A percentile compares a stretch with the other conserved stretches of the same genome.
These are phyloP conservation scores for Arenaria interpres DNA, from an alignment of 2,113 vertebrate species.

Conservation along the genomic window DNA sequence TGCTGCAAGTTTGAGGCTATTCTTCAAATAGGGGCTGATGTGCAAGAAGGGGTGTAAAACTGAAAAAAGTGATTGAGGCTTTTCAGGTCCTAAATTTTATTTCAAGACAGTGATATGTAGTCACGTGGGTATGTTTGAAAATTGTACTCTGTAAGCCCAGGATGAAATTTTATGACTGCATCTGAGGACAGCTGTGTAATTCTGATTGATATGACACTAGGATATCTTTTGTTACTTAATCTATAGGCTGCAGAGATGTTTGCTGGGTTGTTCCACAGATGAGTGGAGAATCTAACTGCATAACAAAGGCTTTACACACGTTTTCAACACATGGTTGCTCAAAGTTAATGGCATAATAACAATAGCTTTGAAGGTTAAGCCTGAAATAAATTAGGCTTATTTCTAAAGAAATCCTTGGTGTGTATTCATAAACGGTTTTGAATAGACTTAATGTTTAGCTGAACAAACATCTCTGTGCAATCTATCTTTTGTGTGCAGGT, in stretches of 20 bases:
- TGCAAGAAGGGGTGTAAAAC: background rate
- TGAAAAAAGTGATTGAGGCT: background rate
- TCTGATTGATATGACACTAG: background rate
- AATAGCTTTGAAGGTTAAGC: constrained; percentile 7
- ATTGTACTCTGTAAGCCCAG: background rate
- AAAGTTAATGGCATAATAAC: background rate
- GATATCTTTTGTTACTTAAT: background rate
- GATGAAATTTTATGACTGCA: background rate
- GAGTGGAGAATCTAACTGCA: background rate
- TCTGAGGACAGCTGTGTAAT: background rate
- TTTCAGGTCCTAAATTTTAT: background rate
- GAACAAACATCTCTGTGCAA: background rate
- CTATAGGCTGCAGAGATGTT: background rate
- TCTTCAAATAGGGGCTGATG: background rate
- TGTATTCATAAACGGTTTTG: background rate
- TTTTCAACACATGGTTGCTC: constrained; percentile 1
- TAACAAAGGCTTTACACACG: background rate
- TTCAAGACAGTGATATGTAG: background rate
- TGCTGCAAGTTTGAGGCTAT: background rate
- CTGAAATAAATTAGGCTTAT: background rate
- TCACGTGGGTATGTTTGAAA: background rate
- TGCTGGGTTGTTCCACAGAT: background rate
- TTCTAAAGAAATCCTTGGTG: background rate
- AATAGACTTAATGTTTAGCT: background rate
- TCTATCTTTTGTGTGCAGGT: background rate